A percentile compares a stretch with the other conserved stretches of the same genome.
phyloP scores from a whole-genome alignment of 1,140 invertebrate species.

The Cecropterus lyciades region DNA sequence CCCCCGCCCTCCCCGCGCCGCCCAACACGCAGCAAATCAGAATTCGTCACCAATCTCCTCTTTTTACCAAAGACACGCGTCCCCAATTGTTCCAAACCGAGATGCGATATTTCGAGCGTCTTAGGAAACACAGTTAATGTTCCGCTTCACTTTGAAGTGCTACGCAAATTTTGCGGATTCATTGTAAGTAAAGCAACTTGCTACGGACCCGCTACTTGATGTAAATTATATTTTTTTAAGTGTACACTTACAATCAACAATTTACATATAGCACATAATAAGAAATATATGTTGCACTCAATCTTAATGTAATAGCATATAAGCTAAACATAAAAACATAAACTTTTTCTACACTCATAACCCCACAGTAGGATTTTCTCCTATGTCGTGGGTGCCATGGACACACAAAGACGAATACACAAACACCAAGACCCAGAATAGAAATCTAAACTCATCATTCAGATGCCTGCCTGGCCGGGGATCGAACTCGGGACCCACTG shows the following conservation, averaged over 20 bases:
- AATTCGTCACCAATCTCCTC: slow-evolving; percentile 61
- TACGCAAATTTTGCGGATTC: slow-evolving; percentile 17
- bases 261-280: too few relatives aligned
- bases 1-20: slow-evolving; percentile 26
- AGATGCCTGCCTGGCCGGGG: too few relatives aligned
- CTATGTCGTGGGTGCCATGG: too few relatives aligned
- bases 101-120: slow-evolving; percentile 43
- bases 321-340: too few relatives aligned
- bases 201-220: slow-evolving; percentile 6
- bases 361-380: too few relatives aligned
- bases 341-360: too few relatives aligned
- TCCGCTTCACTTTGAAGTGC: slow-evolving; percentile 29
- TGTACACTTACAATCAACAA: too few relatives aligned
- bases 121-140: slow-evolving; percentile 43
- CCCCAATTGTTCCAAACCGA: slow-evolving; percentile 45
- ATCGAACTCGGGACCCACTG: too few relatives aligned
- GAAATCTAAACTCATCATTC: too few relatives aligned
- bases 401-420: too few relatives aligned
- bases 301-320: not conserved
- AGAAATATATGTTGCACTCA: not conserved
- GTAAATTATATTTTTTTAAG: slow-evolving; percentile 12
- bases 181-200: slow-evolving; percentile 24
- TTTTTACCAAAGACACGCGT: slow-evolving; percentile 52
- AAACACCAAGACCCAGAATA: too few relatives aligned
- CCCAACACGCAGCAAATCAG: slow-evolving; percentile 59